A percentile compares a stretch with the other conserved stretches of the same genome.
Evolutionary conservation across 2,797 vertebrate species (phyloP).

Genomic region (Craterocephalus amniculus): DNA sequence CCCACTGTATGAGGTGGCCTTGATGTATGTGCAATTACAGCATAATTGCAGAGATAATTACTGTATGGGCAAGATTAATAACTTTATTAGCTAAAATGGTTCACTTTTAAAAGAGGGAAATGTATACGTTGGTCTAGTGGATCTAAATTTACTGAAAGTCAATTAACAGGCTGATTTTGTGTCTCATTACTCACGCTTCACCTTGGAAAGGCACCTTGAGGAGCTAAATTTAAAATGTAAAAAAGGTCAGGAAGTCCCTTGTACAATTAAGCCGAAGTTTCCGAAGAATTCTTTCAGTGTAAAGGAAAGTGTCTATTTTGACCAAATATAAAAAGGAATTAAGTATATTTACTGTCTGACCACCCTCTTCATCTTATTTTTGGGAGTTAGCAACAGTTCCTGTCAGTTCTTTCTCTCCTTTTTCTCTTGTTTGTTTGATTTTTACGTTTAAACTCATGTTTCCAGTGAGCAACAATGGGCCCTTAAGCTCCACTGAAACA

Average conservation of each 20-base stretch:
- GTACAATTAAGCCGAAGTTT: constrained; percentile 83
- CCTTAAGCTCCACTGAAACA: constrained; percentile 70
- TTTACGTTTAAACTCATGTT: constrained; percentile 34
- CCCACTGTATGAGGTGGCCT: constrained; percentile 75
- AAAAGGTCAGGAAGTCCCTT: constrained; percentile 85
- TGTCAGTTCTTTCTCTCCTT: background rate
- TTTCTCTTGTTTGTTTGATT: constrained; percentile 23
- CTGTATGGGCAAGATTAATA: constrained; percentile 86
- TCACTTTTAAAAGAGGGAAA: constrained; percentile 81
- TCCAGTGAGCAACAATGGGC: constrained; percentile 51
- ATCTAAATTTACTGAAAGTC: constrained; percentile 85
- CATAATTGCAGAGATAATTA: constrained; percentile 87
- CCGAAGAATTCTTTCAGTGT: constrained; percentile 73
- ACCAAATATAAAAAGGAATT: constrained; percentile 63
- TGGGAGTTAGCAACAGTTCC: constrained; percentile 69
- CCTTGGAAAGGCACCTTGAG: constrained; percentile 88
- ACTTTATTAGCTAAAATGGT: constrained; percentile 86
- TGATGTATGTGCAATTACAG: constrained; percentile 87
- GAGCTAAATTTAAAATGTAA: constrained; percentile 86
- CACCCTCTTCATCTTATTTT: constrained; percentile 63
- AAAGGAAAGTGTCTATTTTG: constrained; percentile 72
- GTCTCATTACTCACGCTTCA: constrained; percentile 87
- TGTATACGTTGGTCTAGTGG: constrained; percentile 79
- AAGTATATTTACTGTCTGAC: constrained; percentile 62
- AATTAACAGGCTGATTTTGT: constrained; percentile 85